Conservation (phyloP, 1,140 invertebrate species). For the Mycetomoellerius zeteki region DNA sequence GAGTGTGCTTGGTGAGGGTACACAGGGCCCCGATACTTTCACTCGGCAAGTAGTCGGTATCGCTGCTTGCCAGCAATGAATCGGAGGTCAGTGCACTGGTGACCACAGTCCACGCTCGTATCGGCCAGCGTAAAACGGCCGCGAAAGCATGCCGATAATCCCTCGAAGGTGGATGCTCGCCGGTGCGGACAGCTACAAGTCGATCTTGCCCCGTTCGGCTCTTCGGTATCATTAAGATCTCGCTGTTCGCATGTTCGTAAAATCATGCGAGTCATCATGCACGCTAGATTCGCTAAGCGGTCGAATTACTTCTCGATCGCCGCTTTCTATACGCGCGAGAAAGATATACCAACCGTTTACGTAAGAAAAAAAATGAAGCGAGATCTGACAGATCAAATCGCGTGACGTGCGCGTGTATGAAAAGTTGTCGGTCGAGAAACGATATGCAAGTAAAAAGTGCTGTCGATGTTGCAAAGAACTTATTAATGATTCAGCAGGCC, state of each 20-base stretch:
- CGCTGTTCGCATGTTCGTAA: conserved; percentile 23
- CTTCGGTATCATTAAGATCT: conserved; percentile 26
- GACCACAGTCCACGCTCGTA: conserved; percentile 76
- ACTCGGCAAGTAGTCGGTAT: conserved; percentile 78
- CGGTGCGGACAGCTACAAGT: neutral
- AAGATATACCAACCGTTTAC: conserved; percentile 25
- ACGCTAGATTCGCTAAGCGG: conserved; percentile 24
- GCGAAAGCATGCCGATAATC: conserved; percentile 51
- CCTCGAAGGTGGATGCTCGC: conserved; percentile 48
- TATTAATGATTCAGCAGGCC: conserved; percentile 4
- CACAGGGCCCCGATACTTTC: conserved; percentile 75
- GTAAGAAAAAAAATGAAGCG: conserved; percentile 48
- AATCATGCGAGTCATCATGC: conserved; percentile 38
- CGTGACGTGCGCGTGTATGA: conserved; percentile 11
- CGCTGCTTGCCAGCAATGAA: conserved; percentile 74
- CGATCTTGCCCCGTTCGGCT: conserved; percentile 31
- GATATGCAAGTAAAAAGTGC: conserved; percentile 12
- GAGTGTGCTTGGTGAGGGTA: conserved; percentile 53
- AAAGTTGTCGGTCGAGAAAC: conserved; percentile 33
- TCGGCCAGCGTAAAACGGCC: conserved; percentile 64
- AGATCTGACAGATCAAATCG: conserved; percentile 25
- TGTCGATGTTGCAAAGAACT: neutral
- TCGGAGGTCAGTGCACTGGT: conserved; percentile 82
- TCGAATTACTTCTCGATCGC: conserved; percentile 39
- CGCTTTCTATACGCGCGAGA: conserved; percentile 41